These are phyloP conservation scores for Premnoplex brunnescens DNA, from an alignment of 2,797 vertebrate species.

Conservation along the genomic window DNA sequence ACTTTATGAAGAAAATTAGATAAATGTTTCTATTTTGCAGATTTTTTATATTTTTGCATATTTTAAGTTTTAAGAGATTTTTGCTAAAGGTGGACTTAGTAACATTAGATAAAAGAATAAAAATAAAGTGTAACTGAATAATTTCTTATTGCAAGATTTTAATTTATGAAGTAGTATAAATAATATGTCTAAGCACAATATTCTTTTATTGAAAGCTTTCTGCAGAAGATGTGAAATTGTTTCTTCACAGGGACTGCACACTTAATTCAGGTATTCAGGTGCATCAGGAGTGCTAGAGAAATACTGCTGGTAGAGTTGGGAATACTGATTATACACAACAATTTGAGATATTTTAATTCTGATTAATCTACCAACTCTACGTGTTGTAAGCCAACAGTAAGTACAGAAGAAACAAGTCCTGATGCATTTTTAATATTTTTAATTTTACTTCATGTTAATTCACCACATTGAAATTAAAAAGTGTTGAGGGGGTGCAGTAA, in stretches of 20 bases:
- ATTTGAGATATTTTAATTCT: not conserved
- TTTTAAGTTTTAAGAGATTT: constrained; percentile 65
- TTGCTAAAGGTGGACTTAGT: constrained; percentile 35
- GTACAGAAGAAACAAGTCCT: not conserved
- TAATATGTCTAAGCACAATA: constrained; percentile 38
- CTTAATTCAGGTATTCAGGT: constrained; percentile 23
- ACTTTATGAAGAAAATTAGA: constrained; percentile 54
- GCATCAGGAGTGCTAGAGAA: not conserved
- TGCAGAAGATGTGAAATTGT: not conserved
- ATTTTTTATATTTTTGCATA: constrained; percentile 65
- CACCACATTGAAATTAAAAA: not conserved
- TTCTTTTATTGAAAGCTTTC: constrained; percentile 27
- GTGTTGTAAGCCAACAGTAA: not conserved
- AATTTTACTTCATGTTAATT: not conserved
- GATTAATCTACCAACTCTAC: not conserved
- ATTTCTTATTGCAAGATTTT: constrained; percentile 38
- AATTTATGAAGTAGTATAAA: constrained; percentile 35
- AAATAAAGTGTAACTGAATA: constrained; percentile 21
- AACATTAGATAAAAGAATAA: constrained; percentile 45
- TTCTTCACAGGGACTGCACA: constrained; percentile 27
- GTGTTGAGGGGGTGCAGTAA: not conserved
- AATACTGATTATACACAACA: not conserved
- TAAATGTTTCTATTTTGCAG: constrained; percentile 65
- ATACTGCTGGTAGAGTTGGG: not conserved
- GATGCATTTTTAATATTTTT: constrained; percentile 20